Percentiles rank a stretch among this genome's conserved stretches.
These are phyloP conservation scores for Nebria salina DNA, from an alignment of 2,888 invertebrate species.

Conservation along the genomic window DNA sequence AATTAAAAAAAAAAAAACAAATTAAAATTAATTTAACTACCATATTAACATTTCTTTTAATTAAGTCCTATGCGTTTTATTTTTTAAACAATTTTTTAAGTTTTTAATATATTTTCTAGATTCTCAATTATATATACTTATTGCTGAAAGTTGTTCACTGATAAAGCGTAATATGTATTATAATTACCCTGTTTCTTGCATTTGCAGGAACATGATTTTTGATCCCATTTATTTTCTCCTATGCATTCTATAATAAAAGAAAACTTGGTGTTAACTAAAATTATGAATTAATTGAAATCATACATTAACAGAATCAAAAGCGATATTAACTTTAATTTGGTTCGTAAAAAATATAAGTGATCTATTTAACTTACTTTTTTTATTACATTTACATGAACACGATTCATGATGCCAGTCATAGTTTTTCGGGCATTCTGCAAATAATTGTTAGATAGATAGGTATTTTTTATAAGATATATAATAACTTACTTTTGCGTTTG, in stretches of 20 bases:
- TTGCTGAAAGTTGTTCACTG: too few species aligned
- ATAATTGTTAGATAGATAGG: neutral
- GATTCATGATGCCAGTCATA: neutral
- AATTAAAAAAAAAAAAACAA: neutral
- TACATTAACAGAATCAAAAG: neutral
- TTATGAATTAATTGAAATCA: neutral
- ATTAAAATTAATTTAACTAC: neutral
- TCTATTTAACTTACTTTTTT: neutral
- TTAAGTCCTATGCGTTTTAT: too few species aligned
- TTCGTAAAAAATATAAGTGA: neutral
- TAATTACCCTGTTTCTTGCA: neutral
- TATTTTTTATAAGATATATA: neutral
- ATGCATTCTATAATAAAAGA: neutral
- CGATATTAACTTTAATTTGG: neutral
- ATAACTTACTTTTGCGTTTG: neutral
- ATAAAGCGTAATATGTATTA: too few species aligned
- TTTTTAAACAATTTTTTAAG: too few species aligned
- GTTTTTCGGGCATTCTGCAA: neutral
- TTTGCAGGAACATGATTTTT: neutral
- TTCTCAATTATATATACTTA: too few species aligned
- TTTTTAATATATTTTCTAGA: too few species aligned
- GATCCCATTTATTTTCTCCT: neutral
- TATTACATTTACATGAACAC: neutral
- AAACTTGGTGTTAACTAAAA: neutral
- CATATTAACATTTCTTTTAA: neutral